Percentiles rank a stretch among this genome's conserved stretches.
phyloP scores from a whole-genome alignment of 2,888 invertebrate genomes.

The Falcaria lacertinaria region DNA sequence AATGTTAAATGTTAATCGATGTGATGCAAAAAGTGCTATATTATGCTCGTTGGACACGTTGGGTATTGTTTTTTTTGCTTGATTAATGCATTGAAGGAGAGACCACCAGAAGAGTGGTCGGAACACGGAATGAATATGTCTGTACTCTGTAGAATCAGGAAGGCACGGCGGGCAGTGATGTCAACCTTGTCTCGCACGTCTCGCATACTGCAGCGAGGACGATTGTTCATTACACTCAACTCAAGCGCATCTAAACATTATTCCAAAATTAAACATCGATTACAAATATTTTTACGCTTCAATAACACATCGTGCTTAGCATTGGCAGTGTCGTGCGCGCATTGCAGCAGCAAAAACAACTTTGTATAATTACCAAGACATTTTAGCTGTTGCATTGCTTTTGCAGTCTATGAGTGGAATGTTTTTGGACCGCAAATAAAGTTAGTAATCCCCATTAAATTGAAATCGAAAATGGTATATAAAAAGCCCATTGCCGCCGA shows the following conservation, averaged over 20 bases:
- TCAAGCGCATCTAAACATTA: too few species aligned
- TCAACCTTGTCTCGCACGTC: slow-evolving; percentile 46
- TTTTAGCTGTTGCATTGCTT: too few species aligned
- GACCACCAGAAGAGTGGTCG: slow-evolving; percentile 26
- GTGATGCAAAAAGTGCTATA: background rate
- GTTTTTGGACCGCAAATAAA: too few species aligned
- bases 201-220: slow-evolving; percentile 35
- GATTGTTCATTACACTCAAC: slow-evolving; percentile 11
- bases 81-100: background rate
- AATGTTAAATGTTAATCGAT: background rate
- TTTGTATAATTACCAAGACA: too few species aligned
- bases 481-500: slow-evolving; percentile 22
- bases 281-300: too few species aligned
- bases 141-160: slow-evolving; percentile 36
- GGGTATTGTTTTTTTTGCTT: background rate
- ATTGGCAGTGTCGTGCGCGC: too few species aligned
- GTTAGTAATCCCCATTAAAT: too few species aligned
- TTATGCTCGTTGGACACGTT: background rate
- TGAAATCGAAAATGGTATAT: slow-evolving; percentile 15
- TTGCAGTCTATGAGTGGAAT: too few species aligned
- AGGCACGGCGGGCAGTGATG: slow-evolving; percentile 39
- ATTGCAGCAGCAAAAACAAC: too few species aligned
- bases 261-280: too few species aligned
- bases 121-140: slow-evolving; percentile 24
- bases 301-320: too few species aligned